Conservation (phyloP, 2,888 invertebrate species). For the Hanleya hanleyi region DNA sequence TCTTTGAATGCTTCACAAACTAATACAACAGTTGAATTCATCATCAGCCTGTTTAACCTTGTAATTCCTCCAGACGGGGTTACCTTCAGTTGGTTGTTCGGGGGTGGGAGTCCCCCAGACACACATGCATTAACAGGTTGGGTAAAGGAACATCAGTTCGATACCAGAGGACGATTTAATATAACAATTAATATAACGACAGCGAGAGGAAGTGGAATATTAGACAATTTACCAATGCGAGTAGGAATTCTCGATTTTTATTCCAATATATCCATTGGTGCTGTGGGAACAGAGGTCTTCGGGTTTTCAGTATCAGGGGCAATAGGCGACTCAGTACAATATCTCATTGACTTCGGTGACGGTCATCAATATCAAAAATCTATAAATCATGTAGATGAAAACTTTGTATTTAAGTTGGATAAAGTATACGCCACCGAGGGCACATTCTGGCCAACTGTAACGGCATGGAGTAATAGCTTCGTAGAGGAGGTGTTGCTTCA, state of each 20-base stretch:
- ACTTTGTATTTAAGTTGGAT: background rate
- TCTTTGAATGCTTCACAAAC: background rate
- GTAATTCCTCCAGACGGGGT: conserved; percentile 20
- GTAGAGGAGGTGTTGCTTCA: background rate
- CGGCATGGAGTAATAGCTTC: background rate
- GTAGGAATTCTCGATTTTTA: background rate
- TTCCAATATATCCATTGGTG: background rate
- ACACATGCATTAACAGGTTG: background rate
- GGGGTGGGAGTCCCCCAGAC: conserved; percentile 12
- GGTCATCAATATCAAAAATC: background rate
- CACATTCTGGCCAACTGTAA: background rate
- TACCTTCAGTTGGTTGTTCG: conserved; percentile 24
- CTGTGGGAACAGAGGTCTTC: background rate
- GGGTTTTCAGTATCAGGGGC: background rate
- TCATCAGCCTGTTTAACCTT: conserved; percentile 17
- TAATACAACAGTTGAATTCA: background rate
- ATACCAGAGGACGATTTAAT: conserved; percentile 8
- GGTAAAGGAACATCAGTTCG: conserved; percentile 14
- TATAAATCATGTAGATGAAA: background rate
- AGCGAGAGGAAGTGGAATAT: background rate
- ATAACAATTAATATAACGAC: conserved; percentile 12
- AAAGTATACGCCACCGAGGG: background rate
- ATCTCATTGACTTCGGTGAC: background rate
- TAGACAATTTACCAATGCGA: background rate
- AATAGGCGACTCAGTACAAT: background rate